Evolutionary conservation across 2,888 invertebrate species (phyloP).

Genomic region (Lagria hirta): DNA sequence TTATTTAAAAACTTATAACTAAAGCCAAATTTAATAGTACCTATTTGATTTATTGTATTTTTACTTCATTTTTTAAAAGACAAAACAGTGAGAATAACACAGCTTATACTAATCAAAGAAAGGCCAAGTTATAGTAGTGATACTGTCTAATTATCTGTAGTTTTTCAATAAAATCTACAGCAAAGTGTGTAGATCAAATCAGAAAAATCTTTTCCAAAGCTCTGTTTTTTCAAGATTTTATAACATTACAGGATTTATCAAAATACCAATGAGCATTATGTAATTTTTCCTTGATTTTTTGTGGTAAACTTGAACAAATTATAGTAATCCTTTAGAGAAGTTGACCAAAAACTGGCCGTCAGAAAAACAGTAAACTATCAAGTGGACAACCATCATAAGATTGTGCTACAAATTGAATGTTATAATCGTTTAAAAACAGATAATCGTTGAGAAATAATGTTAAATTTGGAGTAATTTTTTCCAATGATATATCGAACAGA

Average conservation of each 20-base stretch:
- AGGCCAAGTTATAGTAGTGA: conserved; percentile 58
- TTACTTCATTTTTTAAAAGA: conserved; percentile 64
- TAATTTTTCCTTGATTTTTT: no score
- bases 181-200: conserved; percentile 28
- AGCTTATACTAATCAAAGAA: conserved; percentile 56
- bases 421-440: no score
- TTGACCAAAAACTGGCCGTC: conserved; percentile 2
- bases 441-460: no score
- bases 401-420: no score
- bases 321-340: no score
- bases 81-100: conserved; percentile 58
- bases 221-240: conserved; percentile 8
- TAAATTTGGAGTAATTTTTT: no score
- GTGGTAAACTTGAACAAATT: no score
- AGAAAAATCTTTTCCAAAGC: neutral
- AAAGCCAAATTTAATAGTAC: conserved; percentile 45
- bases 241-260: neutral
- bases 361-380: no score
- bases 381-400: no score
- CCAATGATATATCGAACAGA: no score
- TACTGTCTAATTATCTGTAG: conserved; percentile 27
- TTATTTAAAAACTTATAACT: conserved; percentile 43
- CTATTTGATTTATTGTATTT: conserved; percentile 47
- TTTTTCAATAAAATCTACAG: conserved; percentile 53
- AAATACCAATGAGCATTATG: conserved; percentile 7